Evolutionary conservation across 2,113 vertebrate species (phyloP).

Genomic region (Indri indri): DNA sequence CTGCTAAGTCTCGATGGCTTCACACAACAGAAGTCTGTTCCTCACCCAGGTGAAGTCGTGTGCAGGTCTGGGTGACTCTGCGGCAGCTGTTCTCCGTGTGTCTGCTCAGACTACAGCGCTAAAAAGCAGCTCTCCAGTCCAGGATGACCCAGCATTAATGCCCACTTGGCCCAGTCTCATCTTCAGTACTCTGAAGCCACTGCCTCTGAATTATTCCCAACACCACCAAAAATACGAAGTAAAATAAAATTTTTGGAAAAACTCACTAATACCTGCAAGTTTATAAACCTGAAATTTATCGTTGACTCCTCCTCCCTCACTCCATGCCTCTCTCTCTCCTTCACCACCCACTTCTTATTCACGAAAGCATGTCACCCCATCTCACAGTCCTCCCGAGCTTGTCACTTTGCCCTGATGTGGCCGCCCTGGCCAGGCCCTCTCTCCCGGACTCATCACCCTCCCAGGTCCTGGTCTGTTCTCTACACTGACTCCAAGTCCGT

Average conservation of each 20-base stretch:
- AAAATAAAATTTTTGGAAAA: neutral
- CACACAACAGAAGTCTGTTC: neutral
- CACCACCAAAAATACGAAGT: neutral
- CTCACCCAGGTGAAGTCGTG: neutral
- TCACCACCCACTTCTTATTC: neutral
- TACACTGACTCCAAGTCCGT: neutral
- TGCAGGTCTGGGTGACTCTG: too few relatives aligned
- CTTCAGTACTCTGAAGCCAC: neutral
- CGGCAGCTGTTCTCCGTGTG: too few relatives aligned
- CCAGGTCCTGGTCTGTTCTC: neutral
- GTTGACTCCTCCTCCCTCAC: neutral
- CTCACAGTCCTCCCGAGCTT: neutral
- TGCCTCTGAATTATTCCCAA: neutral
- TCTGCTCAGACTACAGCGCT: neutral
- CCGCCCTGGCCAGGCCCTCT: neutral
- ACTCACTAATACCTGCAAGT: neutral
- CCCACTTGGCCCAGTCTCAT: neutral
- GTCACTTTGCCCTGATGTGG: neutral
- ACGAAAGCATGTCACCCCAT: neutral
- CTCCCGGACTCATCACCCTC: neutral
- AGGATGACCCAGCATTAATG: too few relatives aligned
- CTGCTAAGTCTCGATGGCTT: too few relatives aligned
- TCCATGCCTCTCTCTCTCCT: neutral
- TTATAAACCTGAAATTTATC: neutral
- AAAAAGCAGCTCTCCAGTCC: neutral